Evolutionary conservation across 2,888 invertebrate genomes (phyloP), one percentile per base, ranked within the genome.

Genomic region (Dione vanillae): DNA sequence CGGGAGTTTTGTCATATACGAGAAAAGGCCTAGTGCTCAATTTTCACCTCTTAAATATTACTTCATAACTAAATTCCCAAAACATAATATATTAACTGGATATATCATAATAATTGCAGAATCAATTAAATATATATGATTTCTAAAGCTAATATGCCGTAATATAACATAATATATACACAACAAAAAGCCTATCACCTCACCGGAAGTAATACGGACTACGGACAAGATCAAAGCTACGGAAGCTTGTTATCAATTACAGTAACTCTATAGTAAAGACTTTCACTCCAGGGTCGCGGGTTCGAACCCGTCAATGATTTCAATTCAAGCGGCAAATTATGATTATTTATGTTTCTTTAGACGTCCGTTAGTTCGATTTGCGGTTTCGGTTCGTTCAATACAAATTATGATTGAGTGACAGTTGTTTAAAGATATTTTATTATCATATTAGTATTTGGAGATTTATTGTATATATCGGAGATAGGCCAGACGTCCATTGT

Each of bases 221-320:
- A 70, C n/a, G n/a, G n/a, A n/a, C 47, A 54, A 71, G 64, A 71
- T 73, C 52, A 61, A 70, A 71, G 73, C 72, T 72, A 72, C 78
- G 76, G 78, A 78, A 78, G 64, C 64, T 64, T 12, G 37, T 16
- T 49, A 49, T 49, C 49, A 49, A 35, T 47, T 64, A 40, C 47
- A 14, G 64, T 64, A 64, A 64, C 49, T 64, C 49, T 40, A 64
- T 80, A 80, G 81, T n/a, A n/a, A n/a, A n/a, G 16, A 45, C 88
- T 88, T 89, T 89, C 89, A 81, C 88, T 79, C 81, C 69, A 73
- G 79, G 82, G 87, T 88, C 85, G 80, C 77, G 80, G 83, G 88
- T 85, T 87, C 87, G 86, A 83, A 83, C 78, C 82, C 82, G 83
- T 72, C 74, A 65, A 76, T 74, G 75, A 72, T 76, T 76, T 77